phyloP scores from a whole-genome alignment of 2,888 invertebrate species.

The Nephrotoma appendiculata region DNA sequence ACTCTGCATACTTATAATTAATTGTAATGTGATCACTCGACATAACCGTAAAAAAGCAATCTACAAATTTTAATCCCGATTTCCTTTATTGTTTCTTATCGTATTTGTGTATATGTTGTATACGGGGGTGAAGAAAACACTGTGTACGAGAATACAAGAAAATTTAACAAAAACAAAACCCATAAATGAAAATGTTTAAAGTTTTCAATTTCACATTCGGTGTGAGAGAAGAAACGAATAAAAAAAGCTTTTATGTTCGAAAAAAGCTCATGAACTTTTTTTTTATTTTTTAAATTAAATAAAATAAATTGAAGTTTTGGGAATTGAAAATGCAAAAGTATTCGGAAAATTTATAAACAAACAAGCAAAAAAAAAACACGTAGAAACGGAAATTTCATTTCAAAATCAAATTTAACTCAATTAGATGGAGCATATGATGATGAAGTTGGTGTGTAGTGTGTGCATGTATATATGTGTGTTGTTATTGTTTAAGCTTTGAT shows the following conservation, averaged over 20 bases:
- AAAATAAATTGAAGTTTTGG: neutral
- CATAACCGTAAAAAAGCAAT: neutral
- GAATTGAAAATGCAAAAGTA: neutral
- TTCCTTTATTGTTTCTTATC: neutral
- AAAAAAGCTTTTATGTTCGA: neutral
- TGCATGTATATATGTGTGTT: neutral
- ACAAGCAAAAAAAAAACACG: neutral
- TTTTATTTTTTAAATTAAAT: neutral
- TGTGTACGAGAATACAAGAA: too few relatives aligned
- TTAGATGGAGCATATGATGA: neutral
- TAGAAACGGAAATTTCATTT: neutral
- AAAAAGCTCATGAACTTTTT: neutral
- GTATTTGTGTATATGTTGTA: neutral
- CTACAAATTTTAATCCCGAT: neutral
- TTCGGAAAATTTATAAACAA: neutral
- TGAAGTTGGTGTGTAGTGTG: neutral
- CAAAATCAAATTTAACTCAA: neutral
- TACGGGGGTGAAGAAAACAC: neutral
- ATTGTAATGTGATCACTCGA: neutral
- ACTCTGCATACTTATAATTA: neutral
- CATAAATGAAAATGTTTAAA: neutral
- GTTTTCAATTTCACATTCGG: neutral
- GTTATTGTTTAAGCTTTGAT: neutral
- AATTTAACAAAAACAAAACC: neutral
- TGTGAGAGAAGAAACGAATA: neutral